A percentile compares a stretch with the other conserved stretches of the same genome.
phyloP scores from a whole-genome alignment of 2,113 vertebrate species.

The Rhabdornis inornatus region DNA sequence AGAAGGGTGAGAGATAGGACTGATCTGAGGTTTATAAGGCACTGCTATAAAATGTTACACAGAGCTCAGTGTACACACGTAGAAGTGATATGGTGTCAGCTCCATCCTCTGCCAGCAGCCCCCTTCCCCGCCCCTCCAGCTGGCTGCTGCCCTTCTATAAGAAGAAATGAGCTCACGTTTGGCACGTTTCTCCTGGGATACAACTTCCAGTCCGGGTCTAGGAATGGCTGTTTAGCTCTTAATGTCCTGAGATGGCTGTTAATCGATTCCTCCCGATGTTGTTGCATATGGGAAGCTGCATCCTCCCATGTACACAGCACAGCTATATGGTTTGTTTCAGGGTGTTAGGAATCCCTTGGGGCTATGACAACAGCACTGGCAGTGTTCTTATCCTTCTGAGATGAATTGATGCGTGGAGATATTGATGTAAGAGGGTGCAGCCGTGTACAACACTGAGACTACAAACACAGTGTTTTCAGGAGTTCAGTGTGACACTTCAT shows the following conservation, averaged over 20 bases:
- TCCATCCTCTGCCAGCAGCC: conserved; percentile 9
- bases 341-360: background rate
- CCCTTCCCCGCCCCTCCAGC: background rate
- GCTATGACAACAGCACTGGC: background rate
- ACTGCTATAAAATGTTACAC: conserved; percentile 36
- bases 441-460: background rate
- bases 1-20: background rate
- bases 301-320: background rate
- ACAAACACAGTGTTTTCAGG: background rate
- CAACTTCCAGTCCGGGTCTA: background rate
- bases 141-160: conserved; percentile 37
- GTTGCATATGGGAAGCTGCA: background rate
- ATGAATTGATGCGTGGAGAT: background rate
- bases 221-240: background rate
- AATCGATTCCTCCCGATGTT: background rate
- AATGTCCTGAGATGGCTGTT: background rate
- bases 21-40: conserved; percentile 28
- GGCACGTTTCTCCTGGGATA: conserved; percentile 32
- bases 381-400: background rate
- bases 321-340: background rate
- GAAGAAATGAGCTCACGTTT: conserved; percentile 30
- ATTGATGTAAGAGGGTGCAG: background rate
- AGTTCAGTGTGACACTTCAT: background rate
- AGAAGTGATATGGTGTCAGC: conserved; percentile 31
- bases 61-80: background rate